Conservation (phyloP, 2,797 vertebrate genomes). For the Danio jaintianensis region DNA sequence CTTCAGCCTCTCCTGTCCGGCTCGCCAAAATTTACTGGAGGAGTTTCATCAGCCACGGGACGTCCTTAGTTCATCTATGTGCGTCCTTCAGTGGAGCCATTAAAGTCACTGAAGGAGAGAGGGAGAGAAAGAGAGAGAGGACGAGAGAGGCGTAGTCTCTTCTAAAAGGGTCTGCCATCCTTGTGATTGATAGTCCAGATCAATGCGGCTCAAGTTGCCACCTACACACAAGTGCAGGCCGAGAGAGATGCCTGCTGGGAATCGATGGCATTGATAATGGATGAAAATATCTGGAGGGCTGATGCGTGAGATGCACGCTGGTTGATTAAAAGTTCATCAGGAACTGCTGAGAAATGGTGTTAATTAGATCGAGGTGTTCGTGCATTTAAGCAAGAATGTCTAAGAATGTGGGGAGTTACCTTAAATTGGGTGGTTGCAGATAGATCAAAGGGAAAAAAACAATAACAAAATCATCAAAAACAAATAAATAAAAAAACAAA, state of each 20-base stretch:
- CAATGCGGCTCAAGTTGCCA: conserved; percentile 67
- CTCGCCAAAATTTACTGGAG: not conserved
- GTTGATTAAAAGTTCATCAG: conserved; percentile 23
- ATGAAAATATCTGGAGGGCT: conserved; percentile 52
- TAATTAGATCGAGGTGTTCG: not conserved
- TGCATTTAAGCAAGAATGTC: not conserved
- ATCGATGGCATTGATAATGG: conserved; percentile 58
- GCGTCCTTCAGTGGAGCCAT: conserved; percentile 55
- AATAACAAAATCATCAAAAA: too few species aligned
- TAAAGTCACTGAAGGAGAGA: conserved; percentile 54
- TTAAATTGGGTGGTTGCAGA: too few species aligned
- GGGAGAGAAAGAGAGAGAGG: conserved; percentile 36
- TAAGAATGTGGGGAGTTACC: too few species aligned
- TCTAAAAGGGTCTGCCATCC: conserved; percentile 55
- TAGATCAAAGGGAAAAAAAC: too few species aligned
- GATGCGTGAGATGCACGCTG: not conserved
- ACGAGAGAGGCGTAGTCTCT: conserved; percentile 44
- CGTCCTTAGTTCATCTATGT: conserved; percentile 1
- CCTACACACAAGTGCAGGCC: conserved; percentile 51
- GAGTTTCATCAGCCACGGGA: conserved; percentile 56
- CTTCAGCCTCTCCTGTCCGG: conserved; percentile 6
- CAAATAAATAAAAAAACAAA: too few species aligned
- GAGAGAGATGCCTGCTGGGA: conserved; percentile 23
- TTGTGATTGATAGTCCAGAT: conserved; percentile 63
- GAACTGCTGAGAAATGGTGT: not conserved